Evolutionary conservation across 2,888 invertebrate genomes (phyloP), one percentile per base, ranked within the genome.

Genomic region (Yponomeuta evonymella): DNA sequence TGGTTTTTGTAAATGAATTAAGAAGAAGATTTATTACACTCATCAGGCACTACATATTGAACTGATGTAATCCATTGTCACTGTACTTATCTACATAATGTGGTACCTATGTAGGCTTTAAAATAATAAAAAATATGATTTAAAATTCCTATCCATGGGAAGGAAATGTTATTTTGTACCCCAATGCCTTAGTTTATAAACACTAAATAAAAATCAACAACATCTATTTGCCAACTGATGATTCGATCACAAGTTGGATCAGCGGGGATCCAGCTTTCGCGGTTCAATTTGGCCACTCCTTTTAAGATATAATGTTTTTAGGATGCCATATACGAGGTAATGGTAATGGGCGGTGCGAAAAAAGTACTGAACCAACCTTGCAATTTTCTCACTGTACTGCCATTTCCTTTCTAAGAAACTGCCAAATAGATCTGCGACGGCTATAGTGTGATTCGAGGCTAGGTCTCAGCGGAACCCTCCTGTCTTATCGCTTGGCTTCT

Each of bases 401-500:
- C 0, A 43, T 43, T 43, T 8, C 43, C 43, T 43, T 43, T 43
- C 43, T 43, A 8, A 58, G 15, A 58, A 58, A 15, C 51, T 58
- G 51, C 51, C 51, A 58, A 58, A 58, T 15, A 15, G 51, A 58
- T 58, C 51, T 58, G 51, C 12, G 15, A 15, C 15, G 15, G 15
- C 51, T 15, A 15, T 64, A n/a, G 64, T 23, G 63, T 64, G 64
- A 64, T 30, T 23, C 64, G 29, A 43, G 64, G 30, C 51, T 58
- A 29, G 64, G 64, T 64, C 64, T 30, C 64, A 3, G 29, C 64
- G 64, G 64, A 43, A 23, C 64, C 64, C 29, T 11, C 64, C 29
- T 11, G 64, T 64, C 64, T 64, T 64, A 64, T 64, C 64, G 64
- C 64, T 15, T 58, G 15, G 51, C 51, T 58, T 58, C 51, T 15